phyloP scores from a whole-genome alignment of 35 echinoderm and acorn worm species.

The Lytechinus pictus region DNA sequence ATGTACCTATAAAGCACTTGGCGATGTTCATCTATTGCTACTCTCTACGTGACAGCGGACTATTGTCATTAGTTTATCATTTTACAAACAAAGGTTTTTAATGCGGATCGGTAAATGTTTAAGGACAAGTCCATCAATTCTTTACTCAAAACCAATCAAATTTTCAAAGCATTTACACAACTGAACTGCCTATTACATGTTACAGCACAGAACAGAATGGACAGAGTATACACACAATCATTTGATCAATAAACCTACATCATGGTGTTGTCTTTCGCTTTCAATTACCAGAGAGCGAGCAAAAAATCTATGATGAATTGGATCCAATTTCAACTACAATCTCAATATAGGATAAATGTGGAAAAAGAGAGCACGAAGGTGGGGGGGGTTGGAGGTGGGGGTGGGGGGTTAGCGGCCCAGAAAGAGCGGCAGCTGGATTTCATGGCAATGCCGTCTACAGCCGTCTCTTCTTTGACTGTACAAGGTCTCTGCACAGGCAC shows the following conservation, averaged over 20 bases:
- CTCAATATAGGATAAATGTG: background rate
- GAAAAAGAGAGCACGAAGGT: background rate
- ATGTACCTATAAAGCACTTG: no score
- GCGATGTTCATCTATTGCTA: no score
- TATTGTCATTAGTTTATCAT: no score
- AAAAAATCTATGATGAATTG: constrained; percentile 11
- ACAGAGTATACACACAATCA: background rate
- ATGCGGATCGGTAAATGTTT: no score
- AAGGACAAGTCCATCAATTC: no score
- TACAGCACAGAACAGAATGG: no score
- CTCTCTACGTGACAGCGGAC: no score
- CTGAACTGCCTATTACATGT: no score
- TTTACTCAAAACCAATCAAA: no score
- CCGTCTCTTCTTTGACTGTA: background rate
- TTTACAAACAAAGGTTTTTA: no score
- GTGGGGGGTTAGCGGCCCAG: background rate
- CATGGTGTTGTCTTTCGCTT: background rate
- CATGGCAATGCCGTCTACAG: background rate
- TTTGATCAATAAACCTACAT: background rate
- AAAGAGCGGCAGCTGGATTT: background rate
- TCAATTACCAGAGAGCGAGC: background rate
- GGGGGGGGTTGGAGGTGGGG: no score
- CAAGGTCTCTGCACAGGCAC: background rate
- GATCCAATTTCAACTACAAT: background rate
- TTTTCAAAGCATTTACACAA: no score